Evolutionary conservation across 2,113 vertebrate genomes (phyloP).

Genomic region (Oostethus manadensis): DNA sequence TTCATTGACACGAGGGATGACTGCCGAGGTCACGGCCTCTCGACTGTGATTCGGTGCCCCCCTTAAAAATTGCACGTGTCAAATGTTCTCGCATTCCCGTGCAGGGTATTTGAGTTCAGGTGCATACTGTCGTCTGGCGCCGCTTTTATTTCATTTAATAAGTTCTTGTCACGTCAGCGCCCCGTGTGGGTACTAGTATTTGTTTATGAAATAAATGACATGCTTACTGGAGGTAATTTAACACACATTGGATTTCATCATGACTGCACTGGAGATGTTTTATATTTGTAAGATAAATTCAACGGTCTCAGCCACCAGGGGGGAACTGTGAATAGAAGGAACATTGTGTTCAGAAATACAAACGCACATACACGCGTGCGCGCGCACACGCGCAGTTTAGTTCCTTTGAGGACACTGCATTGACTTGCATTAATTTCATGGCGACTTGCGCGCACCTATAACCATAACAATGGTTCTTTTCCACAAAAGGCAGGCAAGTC

Average conservation of each 20-base stretch:
- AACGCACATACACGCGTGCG: conserved; percentile 18
- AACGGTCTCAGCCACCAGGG: conserved; percentile 49
- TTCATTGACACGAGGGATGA: not conserved
- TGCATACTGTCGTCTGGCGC: conserved; percentile 15
- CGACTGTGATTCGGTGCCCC: not conserved
- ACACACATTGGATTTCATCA: not conserved
- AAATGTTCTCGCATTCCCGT: conserved; percentile 55
- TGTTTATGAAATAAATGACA: not conserved
- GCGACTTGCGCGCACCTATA: not conserved
- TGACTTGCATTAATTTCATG: not conserved
- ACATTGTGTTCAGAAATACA: conserved; percentile 73
- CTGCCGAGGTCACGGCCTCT: too few relatives aligned
- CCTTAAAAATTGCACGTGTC: conserved; percentile 16
- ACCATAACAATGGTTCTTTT: not conserved
- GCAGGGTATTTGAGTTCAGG: conserved; percentile 37
- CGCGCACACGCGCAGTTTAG: conserved; percentile 8
- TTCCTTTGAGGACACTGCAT: not conserved
- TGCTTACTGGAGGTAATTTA: not conserved
- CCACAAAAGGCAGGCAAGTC: too few relatives aligned
- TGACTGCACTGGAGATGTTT: not conserved
- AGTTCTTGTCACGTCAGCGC: not conserved
- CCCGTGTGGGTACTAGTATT: too few relatives aligned
- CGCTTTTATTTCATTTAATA: conserved; percentile 1
- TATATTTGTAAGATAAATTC: not conserved
- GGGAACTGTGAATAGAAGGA: conserved; percentile 72